Conservation (phyloP, 64 coral and sea anemone genomes). For the Actinia equina region DNA sequence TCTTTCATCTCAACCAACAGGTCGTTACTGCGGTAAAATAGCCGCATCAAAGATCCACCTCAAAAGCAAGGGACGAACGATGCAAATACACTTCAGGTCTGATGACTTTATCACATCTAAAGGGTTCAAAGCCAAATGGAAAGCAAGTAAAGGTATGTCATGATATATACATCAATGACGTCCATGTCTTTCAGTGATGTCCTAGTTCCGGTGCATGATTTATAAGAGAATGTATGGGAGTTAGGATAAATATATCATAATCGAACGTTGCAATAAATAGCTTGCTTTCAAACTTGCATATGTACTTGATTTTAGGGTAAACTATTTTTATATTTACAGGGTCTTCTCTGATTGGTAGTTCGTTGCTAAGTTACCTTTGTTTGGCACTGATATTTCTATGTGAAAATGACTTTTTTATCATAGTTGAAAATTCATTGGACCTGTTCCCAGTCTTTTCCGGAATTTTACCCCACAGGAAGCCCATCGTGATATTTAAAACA, state of each 20-base stretch:
- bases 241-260: too few relatives aligned
- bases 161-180: neutral
- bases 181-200: too few relatives aligned
- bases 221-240: too few relatives aligned
- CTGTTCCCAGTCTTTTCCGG: too few relatives aligned
- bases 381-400: neutral
- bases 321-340: neutral
- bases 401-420: too few relatives aligned
- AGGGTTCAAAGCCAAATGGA: slow-evolving; percentile 49
- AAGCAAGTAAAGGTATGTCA: neutral
- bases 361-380: slow-evolving; percentile 4
- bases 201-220: too few relatives aligned
- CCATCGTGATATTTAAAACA: too few relatives aligned
- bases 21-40: neutral
- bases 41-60: neutral
- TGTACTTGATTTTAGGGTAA: too few relatives aligned
- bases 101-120: slow-evolving; percentile 20
- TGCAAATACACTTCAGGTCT: slow-evolving; percentile 34
- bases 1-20: too few relatives aligned
- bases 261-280: too few relatives aligned
- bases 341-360: neutral
- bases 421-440: neutral
- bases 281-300: too few relatives aligned
- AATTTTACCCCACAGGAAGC: too few relatives aligned
- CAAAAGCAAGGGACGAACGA: neutral